A percentile compares a stretch with the other conserved stretches of the same genome.
Evolutionary conservation across 2,797 vertebrate species (phyloP).

Genomic region (Sciurus carolinensis): DNA sequence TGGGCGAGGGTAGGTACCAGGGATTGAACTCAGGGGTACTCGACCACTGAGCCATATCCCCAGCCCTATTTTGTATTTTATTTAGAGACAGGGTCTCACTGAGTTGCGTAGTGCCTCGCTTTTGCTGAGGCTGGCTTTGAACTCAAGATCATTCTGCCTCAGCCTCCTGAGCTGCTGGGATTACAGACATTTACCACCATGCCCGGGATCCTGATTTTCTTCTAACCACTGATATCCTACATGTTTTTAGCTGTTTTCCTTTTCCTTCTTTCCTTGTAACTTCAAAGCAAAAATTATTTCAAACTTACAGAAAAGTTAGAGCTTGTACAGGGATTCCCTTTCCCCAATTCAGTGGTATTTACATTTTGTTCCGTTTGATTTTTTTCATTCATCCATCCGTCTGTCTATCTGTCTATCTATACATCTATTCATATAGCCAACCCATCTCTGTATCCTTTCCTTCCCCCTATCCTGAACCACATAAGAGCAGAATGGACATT

Average conservation of each 20-base stretch:
- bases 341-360: background rate
- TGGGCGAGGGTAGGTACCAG: too few relatives aligned
- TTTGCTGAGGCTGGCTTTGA: too few relatives aligned
- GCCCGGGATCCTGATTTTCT: background rate
- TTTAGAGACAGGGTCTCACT: too few relatives aligned
- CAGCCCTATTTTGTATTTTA: too few relatives aligned
- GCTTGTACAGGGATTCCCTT: background rate
- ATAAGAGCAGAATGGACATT: background rate
- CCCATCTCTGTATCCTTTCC: background rate
- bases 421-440: too few relatives aligned
- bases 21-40: too few relatives aligned
- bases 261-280: constrained; percentile 13
- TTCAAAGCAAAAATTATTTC: constrained; percentile 10
- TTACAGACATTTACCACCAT: too few relatives aligned
- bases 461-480: background rate
- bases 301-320: background rate
- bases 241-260: constrained; percentile 6
- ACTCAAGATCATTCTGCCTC: too few relatives aligned
- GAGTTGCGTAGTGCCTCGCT: too few relatives aligned
- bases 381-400: background rate
- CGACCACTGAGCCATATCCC: too few relatives aligned
- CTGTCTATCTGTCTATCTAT: background rate
- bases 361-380: background rate
- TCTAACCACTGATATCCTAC: background rate
- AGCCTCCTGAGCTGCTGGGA: too few relatives aligned